Evolutionary conservation across 2,797 vertebrate species (phyloP).

Genomic region (Syncerus caffer): DNA sequence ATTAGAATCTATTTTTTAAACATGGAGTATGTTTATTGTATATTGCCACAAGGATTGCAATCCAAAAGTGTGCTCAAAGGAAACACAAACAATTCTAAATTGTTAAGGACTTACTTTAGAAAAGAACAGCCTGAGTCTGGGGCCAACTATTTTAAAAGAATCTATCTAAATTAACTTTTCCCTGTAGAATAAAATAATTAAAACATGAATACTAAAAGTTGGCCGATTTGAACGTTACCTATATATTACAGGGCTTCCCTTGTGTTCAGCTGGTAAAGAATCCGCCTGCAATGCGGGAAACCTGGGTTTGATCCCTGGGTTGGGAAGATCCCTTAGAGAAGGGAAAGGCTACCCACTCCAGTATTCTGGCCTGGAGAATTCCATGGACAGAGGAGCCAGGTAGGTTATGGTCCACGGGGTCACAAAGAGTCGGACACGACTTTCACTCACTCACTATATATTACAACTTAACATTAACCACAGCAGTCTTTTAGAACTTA

Average conservation of each 20-base stretch:
- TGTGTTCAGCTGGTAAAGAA: background rate
- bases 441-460: background rate
- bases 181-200: background rate
- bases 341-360: background rate
- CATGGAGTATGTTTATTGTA: background rate
- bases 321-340: background rate
- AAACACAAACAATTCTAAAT: background rate
- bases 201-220: background rate
- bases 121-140: background rate
- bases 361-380: background rate
- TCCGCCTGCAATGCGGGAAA: background rate
- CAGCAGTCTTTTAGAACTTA: background rate
- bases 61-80: background rate
- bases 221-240: background rate
- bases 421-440: background rate
- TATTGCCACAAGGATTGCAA: background rate
- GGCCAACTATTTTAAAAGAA: background rate
- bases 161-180: background rate
- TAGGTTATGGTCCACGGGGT: background rate
- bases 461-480: background rate
- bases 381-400: too few relatives aligned
- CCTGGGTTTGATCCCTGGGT: background rate
- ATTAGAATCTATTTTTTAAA: background rate
- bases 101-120: background rate
- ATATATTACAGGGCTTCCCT: background rate